phyloP scores from a whole-genome alignment of 2,797 vertebrate species.

The Taenioides sp. region DNA sequence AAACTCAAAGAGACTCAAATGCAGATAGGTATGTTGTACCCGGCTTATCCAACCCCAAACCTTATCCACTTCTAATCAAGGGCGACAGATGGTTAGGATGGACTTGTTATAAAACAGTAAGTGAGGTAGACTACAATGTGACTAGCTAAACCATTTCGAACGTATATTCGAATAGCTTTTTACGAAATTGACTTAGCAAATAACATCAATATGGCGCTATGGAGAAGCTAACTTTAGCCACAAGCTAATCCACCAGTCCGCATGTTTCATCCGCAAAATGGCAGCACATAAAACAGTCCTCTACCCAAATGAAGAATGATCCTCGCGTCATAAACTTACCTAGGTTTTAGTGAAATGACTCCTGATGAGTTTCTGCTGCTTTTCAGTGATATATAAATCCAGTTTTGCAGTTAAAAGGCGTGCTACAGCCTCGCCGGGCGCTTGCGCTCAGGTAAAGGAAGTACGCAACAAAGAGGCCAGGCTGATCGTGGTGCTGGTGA shows the following conservation, averaged over 20 bases:
- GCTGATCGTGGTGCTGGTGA: not conserved
- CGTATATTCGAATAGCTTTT: not conserved
- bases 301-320: fast-evolving
- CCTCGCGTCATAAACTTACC: slow-evolving; percentile 43
- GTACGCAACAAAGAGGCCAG: not conserved
- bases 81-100: not conserved
- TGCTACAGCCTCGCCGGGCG: slow-evolving; percentile 40
- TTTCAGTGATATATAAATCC: slow-evolving; percentile 55
- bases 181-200: not conserved
- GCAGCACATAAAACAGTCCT: fast-evolving
- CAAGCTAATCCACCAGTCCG: slow-evolving; percentile 28
- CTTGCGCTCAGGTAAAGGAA: slow-evolving; percentile 67
- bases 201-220: slow-evolving; percentile 22
- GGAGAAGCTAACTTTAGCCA: slow-evolving; percentile 38
- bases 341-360: slow-evolving; percentile 43
- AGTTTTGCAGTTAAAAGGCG: slow-evolving; percentile 65
- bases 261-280: slow-evolving; percentile 3
- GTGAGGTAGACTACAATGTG: not conserved
- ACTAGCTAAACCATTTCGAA: not conserved
- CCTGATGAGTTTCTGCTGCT: not conserved
- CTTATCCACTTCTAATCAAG: not conserved
- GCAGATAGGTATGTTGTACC: too few relatives aligned
- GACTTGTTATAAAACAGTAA: not conserved
- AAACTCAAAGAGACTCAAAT: too few relatives aligned
- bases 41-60: not conserved